Conservation (phyloP, 2,888 invertebrate genomes). For the Hemistola chrysoprasaria region DNA sequence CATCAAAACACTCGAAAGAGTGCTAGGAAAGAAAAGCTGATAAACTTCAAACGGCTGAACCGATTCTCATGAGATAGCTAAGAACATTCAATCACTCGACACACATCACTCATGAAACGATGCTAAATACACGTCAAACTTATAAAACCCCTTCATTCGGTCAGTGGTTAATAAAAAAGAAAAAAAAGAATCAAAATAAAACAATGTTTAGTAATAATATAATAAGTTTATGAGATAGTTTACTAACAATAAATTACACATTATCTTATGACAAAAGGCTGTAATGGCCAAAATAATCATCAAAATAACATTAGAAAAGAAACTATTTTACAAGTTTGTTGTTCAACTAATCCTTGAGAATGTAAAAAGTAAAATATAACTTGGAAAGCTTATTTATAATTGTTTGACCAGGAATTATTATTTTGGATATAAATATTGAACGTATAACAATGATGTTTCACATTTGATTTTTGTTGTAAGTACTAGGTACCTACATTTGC, state of each 20-base stretch:
- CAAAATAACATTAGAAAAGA: constrained; percentile 4
- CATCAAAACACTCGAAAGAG: too few species aligned
- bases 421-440: background rate
- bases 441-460: too few species aligned
- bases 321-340: constrained; percentile 1
- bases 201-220: constrained; percentile 25
- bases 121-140: too few species aligned
- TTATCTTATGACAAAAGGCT: constrained; percentile 23
- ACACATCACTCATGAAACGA: too few species aligned
- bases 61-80: too few species aligned
- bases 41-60: too few species aligned
- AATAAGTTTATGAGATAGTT: constrained; percentile 28
- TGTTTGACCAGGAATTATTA: constrained; percentile 5
- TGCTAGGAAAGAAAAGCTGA: too few species aligned
- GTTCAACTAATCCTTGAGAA: constrained; percentile 8
- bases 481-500: too few species aligned
- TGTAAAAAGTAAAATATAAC: constrained; percentile 4
- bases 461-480: too few species aligned
- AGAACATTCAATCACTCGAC: too few species aligned
- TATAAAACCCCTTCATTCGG: background rate
- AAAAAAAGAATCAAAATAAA: constrained; percentile 5
- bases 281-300: constrained; percentile 11
- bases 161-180: background rate
- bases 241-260: constrained; percentile 30
- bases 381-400: constrained; percentile 9